These are phyloP conservation scores for Cylas formicarius DNA, from an alignment of 1,140 invertebrate species.

Conservation along the genomic window DNA sequence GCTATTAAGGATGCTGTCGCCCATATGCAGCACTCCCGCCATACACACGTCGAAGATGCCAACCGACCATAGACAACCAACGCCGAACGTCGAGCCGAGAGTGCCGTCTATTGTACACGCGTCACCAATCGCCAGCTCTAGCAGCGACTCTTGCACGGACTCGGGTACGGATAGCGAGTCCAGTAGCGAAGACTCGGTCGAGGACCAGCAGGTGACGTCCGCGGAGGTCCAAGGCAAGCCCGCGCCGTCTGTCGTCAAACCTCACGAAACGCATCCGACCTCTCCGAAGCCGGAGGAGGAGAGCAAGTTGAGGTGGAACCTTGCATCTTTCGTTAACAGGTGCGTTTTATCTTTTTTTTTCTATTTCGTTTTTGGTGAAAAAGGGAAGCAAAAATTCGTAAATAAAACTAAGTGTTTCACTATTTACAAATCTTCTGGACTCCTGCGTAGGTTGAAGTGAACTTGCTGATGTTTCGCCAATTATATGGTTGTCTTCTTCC, in stretches of 20 bases:
- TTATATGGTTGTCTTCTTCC: too few relatives aligned
- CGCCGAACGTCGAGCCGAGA: too few relatives aligned
- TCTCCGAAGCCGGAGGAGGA: conserved; percentile 41
- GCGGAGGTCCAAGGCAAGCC: conserved; percentile 6
- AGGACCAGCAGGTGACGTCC: conserved; percentile 35
- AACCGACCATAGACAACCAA: conserved; percentile 33
- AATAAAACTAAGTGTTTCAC: too few relatives aligned
- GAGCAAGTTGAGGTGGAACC: conserved; percentile 47
- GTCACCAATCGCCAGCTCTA: conserved; percentile 36
- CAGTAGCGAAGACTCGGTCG: conserved; percentile 48
- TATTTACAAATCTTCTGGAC: too few relatives aligned
- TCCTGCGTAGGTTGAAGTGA: too few relatives aligned
- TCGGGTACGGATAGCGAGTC: conserved; percentile 45
- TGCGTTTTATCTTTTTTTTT: too few relatives aligned
- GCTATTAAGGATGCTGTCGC: conserved; percentile 38
- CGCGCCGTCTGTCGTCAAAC: neutral
- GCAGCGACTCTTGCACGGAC: conserved; percentile 48
- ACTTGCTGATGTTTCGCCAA: too few relatives aligned
- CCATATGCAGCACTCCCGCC: conserved; percentile 28
- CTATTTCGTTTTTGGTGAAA: too few relatives aligned
- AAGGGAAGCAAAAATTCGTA: too few relatives aligned
- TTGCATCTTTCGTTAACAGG: conserved; percentile 44
- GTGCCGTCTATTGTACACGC: too few relatives aligned
- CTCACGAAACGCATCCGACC: conserved; percentile 18
- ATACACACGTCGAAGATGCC: conserved; percentile 21